A percentile compares a stretch with the other conserved stretches of the same genome.
phyloP scores from a whole-genome alignment of 2,888 invertebrate genomes.

The Digitonthophagus gazella region DNA sequence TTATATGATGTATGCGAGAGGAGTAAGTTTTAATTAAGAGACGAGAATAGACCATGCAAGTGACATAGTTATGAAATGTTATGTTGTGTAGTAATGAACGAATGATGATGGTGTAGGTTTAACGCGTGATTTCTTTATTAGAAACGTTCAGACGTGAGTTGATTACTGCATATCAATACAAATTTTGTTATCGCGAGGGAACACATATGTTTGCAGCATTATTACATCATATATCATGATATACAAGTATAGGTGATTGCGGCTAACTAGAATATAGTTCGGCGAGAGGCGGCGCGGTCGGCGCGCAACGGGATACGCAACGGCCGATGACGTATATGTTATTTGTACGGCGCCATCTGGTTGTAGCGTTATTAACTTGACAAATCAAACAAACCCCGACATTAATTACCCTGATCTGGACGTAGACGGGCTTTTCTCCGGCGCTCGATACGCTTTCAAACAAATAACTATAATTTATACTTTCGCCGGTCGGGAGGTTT shows the following conservation, averaged over 20 bases:
- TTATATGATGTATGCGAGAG: too few species aligned
- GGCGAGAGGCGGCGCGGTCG: conserved; percentile 27
- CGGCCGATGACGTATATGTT: conserved; percentile 54
- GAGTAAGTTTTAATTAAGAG: too few species aligned
- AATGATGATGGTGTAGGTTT: not conserved
- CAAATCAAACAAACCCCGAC: conserved; percentile 55
- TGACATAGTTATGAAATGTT: not conserved
- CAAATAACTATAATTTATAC: conserved; percentile 28
- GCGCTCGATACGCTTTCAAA: conserved; percentile 23
- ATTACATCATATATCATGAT: conserved; percentile 53
- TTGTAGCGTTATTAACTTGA: conserved; percentile 55
- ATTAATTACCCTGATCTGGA: conserved; percentile 47
- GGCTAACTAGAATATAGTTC: conserved; percentile 38
- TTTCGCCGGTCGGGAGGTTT: conserved; percentile 22
- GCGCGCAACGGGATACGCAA: conserved; percentile 41
- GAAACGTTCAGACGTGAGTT: conserved; percentile 42
- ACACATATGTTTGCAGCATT: conserved; percentile 53
- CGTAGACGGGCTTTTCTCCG: conserved; percentile 18
- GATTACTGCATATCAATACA: conserved; percentile 51
- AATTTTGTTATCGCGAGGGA: conserved; percentile 51
- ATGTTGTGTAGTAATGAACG: not conserved
- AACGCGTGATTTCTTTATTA: conserved; percentile 48
- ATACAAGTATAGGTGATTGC: conserved; percentile 51
- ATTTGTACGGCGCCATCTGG: conserved; percentile 56
- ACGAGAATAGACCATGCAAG: too few species aligned